A percentile compares a stretch with the other conserved stretches of the same genome.
phyloP scores from a whole-genome alignment of 23 tunicate species.

The Halocynthia roretzi region DNA sequence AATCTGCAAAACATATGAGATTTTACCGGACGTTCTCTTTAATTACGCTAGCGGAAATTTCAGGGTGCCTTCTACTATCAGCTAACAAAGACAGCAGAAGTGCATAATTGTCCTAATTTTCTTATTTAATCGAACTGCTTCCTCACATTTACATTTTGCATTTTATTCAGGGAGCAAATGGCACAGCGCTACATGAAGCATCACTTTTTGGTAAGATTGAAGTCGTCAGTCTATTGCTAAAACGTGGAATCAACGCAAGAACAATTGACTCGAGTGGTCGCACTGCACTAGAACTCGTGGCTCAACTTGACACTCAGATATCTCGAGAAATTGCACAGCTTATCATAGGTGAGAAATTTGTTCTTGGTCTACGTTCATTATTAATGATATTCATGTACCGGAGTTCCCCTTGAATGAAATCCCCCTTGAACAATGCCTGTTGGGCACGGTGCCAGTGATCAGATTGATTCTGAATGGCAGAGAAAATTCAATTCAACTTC shows the following conservation, averaged over 20 bases:
- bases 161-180: slow-evolving; percentile 64
- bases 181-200: slow-evolving; percentile 85
- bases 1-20: too few species aligned
- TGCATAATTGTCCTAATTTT: too few species aligned
- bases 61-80: too few species aligned
- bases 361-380: too few species aligned
- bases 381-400: too few species aligned
- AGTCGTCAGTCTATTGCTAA: slow-evolving; percentile 59
- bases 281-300: slow-evolving; percentile 58
- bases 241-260: slow-evolving; percentile 62
- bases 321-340: slow-evolving; percentile 49
- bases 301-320: slow-evolving; percentile 60
- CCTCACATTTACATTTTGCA: not conserved
- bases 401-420: too few species aligned
- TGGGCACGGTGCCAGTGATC: too few species aligned
- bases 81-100: too few species aligned
- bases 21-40: too few species aligned
- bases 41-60: too few species aligned
- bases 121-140: not conserved
- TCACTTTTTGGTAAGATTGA: slow-evolving; percentile 71
- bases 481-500: too few species aligned
- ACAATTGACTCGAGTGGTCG: slow-evolving; percentile 49
- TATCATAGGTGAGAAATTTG: slow-evolving; percentile 37
- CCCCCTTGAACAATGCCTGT: too few species aligned
- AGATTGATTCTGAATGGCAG: not conserved